Conservation (phyloP, 2,113 vertebrate species). For the Bagarius yarrelli region DNA sequence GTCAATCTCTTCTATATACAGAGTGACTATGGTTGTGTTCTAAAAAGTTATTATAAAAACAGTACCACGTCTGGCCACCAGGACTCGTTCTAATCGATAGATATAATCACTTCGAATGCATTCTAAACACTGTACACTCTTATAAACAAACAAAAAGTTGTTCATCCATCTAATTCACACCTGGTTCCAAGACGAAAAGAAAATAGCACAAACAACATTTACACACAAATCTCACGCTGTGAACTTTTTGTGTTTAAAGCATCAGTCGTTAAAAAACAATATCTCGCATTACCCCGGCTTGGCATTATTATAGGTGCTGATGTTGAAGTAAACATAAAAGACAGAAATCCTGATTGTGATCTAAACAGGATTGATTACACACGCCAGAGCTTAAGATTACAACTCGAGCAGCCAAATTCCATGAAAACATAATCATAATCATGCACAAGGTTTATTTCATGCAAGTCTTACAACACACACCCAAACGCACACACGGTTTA, state of each 20-base stretch:
- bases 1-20: too few species aligned
- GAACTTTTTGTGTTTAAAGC: too few species aligned
- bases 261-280: background rate
- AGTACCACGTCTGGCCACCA: too few species aligned
- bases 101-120: background rate
- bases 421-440: constrained; percentile 11
- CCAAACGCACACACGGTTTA: background rate
- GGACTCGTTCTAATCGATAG: background rate
- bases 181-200: too few species aligned
- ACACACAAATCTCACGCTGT: background rate
- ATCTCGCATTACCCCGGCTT: background rate
- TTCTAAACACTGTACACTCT: background rate
- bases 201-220: too few species aligned
- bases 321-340: background rate
- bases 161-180: too few species aligned
- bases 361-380: background rate
- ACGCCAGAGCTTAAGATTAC: background rate
- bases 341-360: background rate
- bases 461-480: background rate
- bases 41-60: too few species aligned
- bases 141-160: too few species aligned
- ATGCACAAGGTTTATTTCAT: background rate
- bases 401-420: background rate
- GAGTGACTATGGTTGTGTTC: too few species aligned
- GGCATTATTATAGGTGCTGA: background rate